Percentiles rank a stretch among this genome's conserved stretches.
Evolutionary conservation across 30 jellyfish, hydroid and myxozoan species (phyloP).

Genomic region (Sanderia malayensis): DNA sequence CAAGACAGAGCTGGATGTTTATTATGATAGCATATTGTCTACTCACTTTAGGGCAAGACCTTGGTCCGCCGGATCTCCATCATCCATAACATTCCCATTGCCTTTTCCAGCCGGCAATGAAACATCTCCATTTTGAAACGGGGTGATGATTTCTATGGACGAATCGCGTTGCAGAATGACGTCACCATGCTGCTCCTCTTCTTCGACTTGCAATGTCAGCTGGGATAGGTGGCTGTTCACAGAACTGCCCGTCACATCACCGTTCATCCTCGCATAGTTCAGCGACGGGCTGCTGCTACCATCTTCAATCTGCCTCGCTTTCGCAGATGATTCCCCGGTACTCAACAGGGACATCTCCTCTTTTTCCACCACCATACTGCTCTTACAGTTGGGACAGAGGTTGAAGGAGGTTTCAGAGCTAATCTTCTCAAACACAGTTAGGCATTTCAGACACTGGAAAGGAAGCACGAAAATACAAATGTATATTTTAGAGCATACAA

Average conservation of each 20-base stretch:
- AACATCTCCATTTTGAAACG: neutral
- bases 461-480: too few relatives aligned
- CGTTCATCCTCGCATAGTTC: neutral
- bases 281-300: neutral
- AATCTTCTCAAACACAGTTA: constrained; percentile 41
- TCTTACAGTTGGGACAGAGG: constrained; percentile 57
- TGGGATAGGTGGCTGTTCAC: neutral
- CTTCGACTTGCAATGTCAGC: neutral
- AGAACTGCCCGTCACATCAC: neutral
- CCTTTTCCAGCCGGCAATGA: too few relatives aligned
- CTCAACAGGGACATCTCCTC: neutral
- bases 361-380: constrained; percentile 70
- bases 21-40: too few relatives aligned
- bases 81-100: too few relatives aligned
- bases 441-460: constrained; percentile 77
- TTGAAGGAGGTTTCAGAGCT: constrained; percentile 24
- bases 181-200: neutral
- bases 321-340: neutral
- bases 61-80: neutral
- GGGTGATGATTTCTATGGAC: neutral
- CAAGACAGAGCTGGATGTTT: too few relatives aligned
- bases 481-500: too few relatives aligned
- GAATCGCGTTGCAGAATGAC: too few relatives aligned
- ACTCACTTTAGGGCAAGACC: too few relatives aligned
- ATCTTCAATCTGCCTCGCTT: neutral